A percentile compares a stretch with the other conserved stretches of the same genome.
Conservation (phyloP, 2,797 vertebrate genomes). For the Nasua narica region DNA sequence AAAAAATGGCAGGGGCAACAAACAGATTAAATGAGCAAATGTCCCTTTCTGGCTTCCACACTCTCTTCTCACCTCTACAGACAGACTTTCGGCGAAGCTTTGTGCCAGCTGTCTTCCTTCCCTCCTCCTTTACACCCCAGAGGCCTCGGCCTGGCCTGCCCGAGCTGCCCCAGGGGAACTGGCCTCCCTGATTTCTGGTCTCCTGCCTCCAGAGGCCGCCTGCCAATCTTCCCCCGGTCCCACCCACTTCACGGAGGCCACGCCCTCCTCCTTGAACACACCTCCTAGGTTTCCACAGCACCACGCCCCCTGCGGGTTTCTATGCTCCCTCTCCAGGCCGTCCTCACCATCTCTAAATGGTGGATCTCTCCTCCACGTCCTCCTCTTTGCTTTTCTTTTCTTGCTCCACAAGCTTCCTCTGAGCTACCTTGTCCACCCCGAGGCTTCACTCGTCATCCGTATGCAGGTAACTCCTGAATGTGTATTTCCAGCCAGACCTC, state of each 20-base stretch:
- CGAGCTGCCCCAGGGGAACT: rapidly evolving
- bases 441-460: neutral
- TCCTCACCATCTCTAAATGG: neutral
- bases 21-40: neutral
- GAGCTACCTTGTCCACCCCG: neutral
- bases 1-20: neutral
- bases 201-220: neutral
- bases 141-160: neutral
- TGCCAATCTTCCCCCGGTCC: no score
- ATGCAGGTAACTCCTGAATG: neutral
- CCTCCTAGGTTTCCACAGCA: neutral
- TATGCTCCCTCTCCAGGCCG: neutral
- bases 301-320: neutral
- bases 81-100: neutral
- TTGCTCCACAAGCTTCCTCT: neutral
- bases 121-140: neutral
- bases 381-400: neutral
- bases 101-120: neutral
- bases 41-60: neutral
- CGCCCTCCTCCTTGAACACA: neutral
- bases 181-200: neutral
- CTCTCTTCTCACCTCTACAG: neutral
- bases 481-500: neutral
- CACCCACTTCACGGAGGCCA: no score
- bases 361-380: neutral